A percentile compares a stretch with the other conserved stretches of the same genome.
phyloP scores from a whole-genome alignment of 1,140 invertebrate genomes.

The Psix sp. region DNA sequence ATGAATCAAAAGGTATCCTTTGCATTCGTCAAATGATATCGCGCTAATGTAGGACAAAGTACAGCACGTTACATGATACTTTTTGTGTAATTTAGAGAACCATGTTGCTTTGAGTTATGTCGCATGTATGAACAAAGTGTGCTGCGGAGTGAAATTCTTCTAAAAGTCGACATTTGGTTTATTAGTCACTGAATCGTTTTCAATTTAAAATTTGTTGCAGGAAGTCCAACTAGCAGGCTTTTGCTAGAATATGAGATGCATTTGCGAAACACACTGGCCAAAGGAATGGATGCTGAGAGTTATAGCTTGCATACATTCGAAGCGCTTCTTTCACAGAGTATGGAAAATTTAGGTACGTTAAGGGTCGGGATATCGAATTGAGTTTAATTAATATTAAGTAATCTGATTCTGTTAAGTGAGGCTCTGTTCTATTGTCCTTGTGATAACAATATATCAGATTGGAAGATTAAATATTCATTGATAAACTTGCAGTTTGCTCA shows the following conservation, averaged over 20 bases:
- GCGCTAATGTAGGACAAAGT: constrained; percentile 35
- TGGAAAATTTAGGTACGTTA: constrained; percentile 92
- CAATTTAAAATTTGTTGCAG: constrained; percentile 55
- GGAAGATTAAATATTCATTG: constrained; percentile 9
- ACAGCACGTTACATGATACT: constrained; percentile 40
- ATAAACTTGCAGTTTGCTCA: neutral
- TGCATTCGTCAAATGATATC: constrained; percentile 28
- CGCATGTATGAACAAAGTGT: constrained; percentile 40
- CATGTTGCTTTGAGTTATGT: constrained; percentile 55
- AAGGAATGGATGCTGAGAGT: constrained; percentile 96
- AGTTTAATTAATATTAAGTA: constrained; percentile 12
- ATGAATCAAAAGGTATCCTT: constrained; percentile 30
- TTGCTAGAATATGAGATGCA: constrained; percentile 97
- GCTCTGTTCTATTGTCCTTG: constrained; percentile 3
- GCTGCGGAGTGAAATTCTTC: constrained; percentile 33
- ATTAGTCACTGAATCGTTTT: constrained; percentile 41
- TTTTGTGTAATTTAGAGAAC: constrained; percentile 46
- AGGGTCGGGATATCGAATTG: constrained; percentile 2
- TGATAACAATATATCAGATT: constrained; percentile 16
- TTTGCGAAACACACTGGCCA: constrained; percentile 93
- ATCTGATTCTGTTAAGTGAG: constrained; percentile 11
- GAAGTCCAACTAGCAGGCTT: constrained; percentile 89
- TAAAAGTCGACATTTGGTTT: constrained; percentile 10
- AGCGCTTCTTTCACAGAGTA: constrained; percentile 92
- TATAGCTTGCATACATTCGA: constrained; percentile 96